Evolutionary conservation across 2,888 invertebrate species (phyloP).

Genomic region (Hymenopus coronatus): DNA sequence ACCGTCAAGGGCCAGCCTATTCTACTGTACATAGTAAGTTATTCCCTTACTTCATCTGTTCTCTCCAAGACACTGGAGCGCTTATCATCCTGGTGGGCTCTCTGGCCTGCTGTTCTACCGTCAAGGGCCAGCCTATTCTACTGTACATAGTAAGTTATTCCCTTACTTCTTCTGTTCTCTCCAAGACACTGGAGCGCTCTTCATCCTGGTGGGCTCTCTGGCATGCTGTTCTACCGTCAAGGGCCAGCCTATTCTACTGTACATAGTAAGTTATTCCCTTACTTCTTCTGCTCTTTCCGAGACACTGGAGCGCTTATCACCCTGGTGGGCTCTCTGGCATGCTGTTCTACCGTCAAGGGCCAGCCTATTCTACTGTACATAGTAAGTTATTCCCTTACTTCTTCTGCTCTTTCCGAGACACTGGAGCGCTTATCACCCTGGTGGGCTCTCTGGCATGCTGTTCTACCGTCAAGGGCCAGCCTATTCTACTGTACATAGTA

Average conservation of each 20-base stretch:
- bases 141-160: slow-evolving; percentile 79
- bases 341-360: slow-evolving; percentile 80
- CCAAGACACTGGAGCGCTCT: slow-evolving; percentile 34
- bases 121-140: slow-evolving; percentile 75
- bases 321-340: slow-evolving; percentile 75
- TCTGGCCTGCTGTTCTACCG: slow-evolving; percentile 78
- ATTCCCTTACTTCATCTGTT: slow-evolving; percentile 33
- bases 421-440: slow-evolving; percentile 49
- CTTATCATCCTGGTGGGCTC: slow-evolving; percentile 62
- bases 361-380: slow-evolving; percentile 75
- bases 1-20: slow-evolving; percentile 79
- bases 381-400: slow-evolving; percentile 54
- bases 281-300: background rate
- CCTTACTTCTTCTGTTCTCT: slow-evolving; percentile 30
- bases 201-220: slow-evolving; percentile 66
- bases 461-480: slow-evolving; percentile 79
- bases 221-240: slow-evolving; percentile 82
- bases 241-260: slow-evolving; percentile 75
- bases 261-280: slow-evolving; percentile 73
- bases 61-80: slow-evolving; percentile 34
- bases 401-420: too few relatives aligned
- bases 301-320: too few relatives aligned
- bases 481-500: slow-evolving; percentile 75
- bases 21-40: slow-evolving; percentile 75
- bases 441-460: slow-evolving; percentile 75